phyloP scores from a whole-genome alignment of 2,888 invertebrate genomes.

The Embidobia sp. region DNA sequence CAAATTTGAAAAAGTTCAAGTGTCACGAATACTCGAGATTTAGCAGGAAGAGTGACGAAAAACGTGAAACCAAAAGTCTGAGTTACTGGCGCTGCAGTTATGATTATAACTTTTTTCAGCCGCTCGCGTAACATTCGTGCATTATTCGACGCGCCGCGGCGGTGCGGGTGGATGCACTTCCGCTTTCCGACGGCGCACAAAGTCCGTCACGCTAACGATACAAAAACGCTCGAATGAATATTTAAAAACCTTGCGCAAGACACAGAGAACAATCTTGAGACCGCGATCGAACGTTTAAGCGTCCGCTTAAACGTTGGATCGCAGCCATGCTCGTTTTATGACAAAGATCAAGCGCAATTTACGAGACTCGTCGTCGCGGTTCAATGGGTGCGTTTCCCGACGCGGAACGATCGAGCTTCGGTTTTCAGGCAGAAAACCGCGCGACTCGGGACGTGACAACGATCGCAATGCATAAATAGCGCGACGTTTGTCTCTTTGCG shows the following conservation, averaged over 20 bases:
- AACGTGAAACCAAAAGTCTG: too few species aligned
- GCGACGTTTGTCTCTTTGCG: background rate
- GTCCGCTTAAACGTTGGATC: constrained; percentile 42
- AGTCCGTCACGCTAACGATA: constrained; percentile 31
- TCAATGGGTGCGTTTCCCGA: constrained; percentile 40
- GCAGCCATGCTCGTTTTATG: constrained; percentile 28
- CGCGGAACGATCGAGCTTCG: constrained; percentile 39
- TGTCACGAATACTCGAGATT: too few species aligned
- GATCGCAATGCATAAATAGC: constrained; percentile 30
- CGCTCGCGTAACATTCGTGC: constrained; percentile 8
- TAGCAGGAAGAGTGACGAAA: too few species aligned
- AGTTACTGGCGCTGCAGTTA: too few species aligned
- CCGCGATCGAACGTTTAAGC: constrained; percentile 32
- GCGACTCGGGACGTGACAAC: constrained; percentile 18
- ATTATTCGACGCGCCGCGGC: constrained; percentile 12
- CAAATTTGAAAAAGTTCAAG: too few species aligned
- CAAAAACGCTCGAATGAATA: constrained; percentile 50
- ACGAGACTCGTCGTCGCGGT: constrained; percentile 34
- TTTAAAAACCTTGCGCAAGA: constrained; percentile 39
- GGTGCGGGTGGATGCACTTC: constrained; percentile 25
- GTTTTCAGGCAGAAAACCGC: constrained; percentile 4
- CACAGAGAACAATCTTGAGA: constrained; percentile 20
- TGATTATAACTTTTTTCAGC: background rate
- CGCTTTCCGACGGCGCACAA: constrained; percentile 5
- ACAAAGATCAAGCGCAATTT: constrained; percentile 46